A percentile compares a stretch with the other conserved stretches of the same genome.
phyloP scores from a whole-genome alignment of 2,797 vertebrate genomes.

The Dendrocincla tyrannina region DNA sequence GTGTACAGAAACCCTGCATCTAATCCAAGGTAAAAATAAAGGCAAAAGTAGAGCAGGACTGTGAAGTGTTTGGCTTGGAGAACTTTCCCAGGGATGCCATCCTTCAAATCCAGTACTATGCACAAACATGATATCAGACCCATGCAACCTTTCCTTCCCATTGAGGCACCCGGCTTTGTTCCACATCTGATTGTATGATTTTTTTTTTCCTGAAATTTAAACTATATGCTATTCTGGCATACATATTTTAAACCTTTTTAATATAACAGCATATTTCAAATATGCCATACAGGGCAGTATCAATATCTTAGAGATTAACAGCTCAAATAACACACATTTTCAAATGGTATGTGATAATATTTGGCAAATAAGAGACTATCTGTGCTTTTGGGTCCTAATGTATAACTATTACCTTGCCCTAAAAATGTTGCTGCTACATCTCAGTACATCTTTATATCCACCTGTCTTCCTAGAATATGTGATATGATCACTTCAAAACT shows the following conservation, averaged over 20 bases:
- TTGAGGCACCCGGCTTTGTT: conserved; percentile 2
- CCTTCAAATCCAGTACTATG: conserved; percentile 9
- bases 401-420: neutral
- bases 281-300: neutral
- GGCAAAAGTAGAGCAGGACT: conserved; percentile 36
- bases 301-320: neutral
- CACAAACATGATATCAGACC: neutral
- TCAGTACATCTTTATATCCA: neutral
- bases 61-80: neutral
- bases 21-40: conserved; percentile 40
- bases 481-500: neutral
- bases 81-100: conserved; percentile 13
- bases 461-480: neutral
- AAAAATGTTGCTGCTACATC: neutral
- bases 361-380: neutral
- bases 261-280: neutral
- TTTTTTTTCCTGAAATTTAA: neutral
- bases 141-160: conserved; percentile 40
- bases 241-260: neutral
- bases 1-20: conserved; percentile 30
- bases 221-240: neutral
- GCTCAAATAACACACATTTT: neutral
- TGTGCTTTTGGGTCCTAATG: neutral
- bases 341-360: neutral
- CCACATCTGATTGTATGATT: neutral